phyloP scores from a whole-genome alignment of 2,797 vertebrate genomes.

The Eurystomus glaucurus region DNA sequence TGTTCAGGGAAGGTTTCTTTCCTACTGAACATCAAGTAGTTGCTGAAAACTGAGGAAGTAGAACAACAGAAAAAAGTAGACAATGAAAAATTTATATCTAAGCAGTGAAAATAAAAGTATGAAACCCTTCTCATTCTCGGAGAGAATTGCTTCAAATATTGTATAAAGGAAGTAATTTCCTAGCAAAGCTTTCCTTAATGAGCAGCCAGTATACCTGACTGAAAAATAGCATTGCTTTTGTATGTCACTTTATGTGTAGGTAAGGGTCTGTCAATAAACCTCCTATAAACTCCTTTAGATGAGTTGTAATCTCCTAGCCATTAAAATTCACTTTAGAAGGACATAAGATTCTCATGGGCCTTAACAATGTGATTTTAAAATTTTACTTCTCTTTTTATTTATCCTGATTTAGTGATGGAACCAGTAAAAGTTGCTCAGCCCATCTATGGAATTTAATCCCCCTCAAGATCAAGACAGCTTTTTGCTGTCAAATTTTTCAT shows the following conservation, averaged over 20 bases:
- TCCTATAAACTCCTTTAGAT: neutral
- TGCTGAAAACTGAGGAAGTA: neutral
- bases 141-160: neutral
- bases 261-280: neutral
- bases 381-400: neutral
- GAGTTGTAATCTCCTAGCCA: neutral
- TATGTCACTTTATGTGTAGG: neutral
- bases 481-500: neutral
- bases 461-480: neutral
- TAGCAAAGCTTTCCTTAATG: neutral
- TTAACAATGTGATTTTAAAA: neutral
- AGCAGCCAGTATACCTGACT: neutral
- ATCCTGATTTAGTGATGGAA: neutral
- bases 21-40: neutral
- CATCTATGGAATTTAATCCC: neutral
- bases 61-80: neutral
- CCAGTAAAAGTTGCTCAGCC: neutral
- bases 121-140: neutral
- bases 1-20: neutral
- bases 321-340: slow-evolving; percentile 8
- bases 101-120: neutral
- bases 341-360: neutral
- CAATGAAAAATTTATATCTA: neutral
- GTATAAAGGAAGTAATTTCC: neutral
- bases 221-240: neutral